Evolutionary conservation across 2,797 vertebrate genomes (phyloP).

Genomic region (Protosalanx chinensis): DNA sequence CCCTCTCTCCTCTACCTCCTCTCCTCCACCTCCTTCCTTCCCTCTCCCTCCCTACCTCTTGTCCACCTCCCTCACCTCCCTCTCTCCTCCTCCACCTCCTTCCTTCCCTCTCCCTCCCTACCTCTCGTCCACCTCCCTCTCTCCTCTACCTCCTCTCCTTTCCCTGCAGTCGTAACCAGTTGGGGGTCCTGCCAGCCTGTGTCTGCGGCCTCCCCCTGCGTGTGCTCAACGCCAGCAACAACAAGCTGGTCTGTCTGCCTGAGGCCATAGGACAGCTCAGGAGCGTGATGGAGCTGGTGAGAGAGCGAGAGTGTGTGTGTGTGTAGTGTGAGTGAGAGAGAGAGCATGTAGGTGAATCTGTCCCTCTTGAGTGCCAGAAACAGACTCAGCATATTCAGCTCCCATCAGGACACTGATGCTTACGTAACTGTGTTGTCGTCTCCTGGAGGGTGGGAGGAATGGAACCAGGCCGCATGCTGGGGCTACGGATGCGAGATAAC

Average conservation of each 20-base stretch:
- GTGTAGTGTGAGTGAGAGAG: conserved; percentile 1
- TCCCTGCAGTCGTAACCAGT: conserved; percentile 88
- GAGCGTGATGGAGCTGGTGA: conserved; percentile 93
- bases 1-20: too few relatives aligned
- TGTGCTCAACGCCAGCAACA: conserved; percentile 96
- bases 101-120: neutral
- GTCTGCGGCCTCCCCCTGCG: conserved; percentile 90
- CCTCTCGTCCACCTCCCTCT: neutral
- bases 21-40: too few relatives aligned
- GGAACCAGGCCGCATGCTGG: neutral
- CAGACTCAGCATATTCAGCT: conserved; percentile 20
- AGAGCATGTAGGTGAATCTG: conserved; percentile 15
- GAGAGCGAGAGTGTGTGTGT: conserved; percentile 16
- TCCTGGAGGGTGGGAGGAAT: neutral
- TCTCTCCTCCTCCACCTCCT: too few relatives aligned
- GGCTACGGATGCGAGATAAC: neutral
- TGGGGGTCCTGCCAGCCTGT: conserved; percentile 85
- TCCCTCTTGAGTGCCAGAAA: neutral
- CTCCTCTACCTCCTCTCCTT: neutral
- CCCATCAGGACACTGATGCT: neutral
- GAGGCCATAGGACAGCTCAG: conserved; percentile 89
- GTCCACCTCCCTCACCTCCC: too few relatives aligned
- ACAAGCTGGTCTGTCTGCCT: conserved; percentile 90
- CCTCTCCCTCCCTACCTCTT: too few relatives aligned
- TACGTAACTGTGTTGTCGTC: conserved; percentile 15